phyloP scores from a whole-genome alignment of 1,140 invertebrate species.

The Aphis craccivora region DNA sequence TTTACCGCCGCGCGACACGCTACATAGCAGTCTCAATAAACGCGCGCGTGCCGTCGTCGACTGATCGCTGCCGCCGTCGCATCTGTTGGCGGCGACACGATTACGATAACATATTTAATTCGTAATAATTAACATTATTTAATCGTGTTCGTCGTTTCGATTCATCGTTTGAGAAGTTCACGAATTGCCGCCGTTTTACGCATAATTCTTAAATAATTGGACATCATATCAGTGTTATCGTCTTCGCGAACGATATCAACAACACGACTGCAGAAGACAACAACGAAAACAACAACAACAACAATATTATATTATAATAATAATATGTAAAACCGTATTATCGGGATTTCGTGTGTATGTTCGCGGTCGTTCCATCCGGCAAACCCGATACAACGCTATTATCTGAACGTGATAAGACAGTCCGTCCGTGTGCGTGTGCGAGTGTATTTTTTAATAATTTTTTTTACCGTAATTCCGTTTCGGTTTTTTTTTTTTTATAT shows the following conservation, averaged over 20 bases:
- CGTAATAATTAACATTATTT: not conserved
- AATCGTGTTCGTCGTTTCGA: not conserved
- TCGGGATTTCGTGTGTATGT: not conserved
- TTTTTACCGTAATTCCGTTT: conserved; percentile 16
- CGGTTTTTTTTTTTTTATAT: conserved; percentile 9
- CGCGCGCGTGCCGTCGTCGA: conserved; percentile 39
- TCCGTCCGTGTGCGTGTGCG: not conserved
- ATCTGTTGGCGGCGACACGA: not conserved
- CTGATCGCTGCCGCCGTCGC: not conserved
- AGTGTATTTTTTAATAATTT: not conserved
- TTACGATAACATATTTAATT: not conserved
- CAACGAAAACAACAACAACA: not conserved
- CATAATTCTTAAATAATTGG: not conserved
- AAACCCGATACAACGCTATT: not conserved
- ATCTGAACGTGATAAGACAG: conserved; percentile 28
- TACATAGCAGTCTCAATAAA: conserved; percentile 13
- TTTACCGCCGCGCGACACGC: not conserved
- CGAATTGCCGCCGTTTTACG: not conserved
- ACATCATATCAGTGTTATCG: not conserved
- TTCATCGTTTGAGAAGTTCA: not conserved
- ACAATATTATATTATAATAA: not conserved
- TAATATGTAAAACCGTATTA: not conserved
- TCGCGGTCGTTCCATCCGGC: not conserved
- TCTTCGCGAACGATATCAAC: not conserved
- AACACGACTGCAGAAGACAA: too few relatives aligned